Percentiles rank a stretch among this genome's conserved stretches.
phyloP scores from a whole-genome alignment of 2,888 invertebrate genomes.

The Plemyria rubiginata region DNA sequence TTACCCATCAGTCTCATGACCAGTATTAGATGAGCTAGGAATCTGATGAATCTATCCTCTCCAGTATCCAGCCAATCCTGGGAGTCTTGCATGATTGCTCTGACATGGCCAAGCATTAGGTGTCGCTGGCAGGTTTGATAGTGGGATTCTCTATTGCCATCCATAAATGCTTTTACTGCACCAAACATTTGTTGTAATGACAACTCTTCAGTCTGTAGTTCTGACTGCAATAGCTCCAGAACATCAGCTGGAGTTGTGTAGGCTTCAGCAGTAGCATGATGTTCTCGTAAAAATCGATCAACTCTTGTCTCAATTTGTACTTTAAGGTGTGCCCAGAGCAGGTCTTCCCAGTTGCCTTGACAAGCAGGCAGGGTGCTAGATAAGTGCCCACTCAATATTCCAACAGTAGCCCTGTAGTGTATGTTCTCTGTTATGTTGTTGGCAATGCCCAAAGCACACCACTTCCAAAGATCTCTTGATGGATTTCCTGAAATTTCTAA shows the following conservation, averaged over 20 bases:
- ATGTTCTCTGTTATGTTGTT: slow-evolving; percentile 83
- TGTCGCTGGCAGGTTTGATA: slow-evolving; percentile 93
- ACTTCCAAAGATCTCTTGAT: slow-evolving; percentile 91
- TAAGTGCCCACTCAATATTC: slow-evolving; percentile 93
- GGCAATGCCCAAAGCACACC: slow-evolving; percentile 88
- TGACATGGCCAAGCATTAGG: slow-evolving; percentile 93
- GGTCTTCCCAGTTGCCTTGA: slow-evolving; percentile 93
- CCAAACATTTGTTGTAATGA: slow-evolving; percentile 74
- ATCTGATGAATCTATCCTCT: slow-evolving; percentile 87
- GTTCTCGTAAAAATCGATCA: slow-evolving; percentile 86
- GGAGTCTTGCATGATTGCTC: slow-evolving; percentile 89
- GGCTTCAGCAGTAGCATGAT: slow-evolving; percentile 75
- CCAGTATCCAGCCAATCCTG: slow-evolving; percentile 86
- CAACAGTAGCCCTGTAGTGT: slow-evolving; percentile 88
- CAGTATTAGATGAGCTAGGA: slow-evolving; percentile 93
- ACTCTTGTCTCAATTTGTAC: slow-evolving; percentile 93
- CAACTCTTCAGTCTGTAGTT: slow-evolving; percentile 67
- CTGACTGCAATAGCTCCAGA: slow-evolving; percentile 70
- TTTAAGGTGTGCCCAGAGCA: slow-evolving; percentile 94
- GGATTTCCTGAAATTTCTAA: slow-evolving; percentile 92
- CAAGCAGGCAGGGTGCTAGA: slow-evolving; percentile 90
- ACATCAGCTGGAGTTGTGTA: slow-evolving; percentile 73
- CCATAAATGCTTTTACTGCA: slow-evolving; percentile 75
- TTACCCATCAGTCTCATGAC: slow-evolving; percentile 92
- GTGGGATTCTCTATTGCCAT: slow-evolving; percentile 86